phyloP scores from a whole-genome alignment of 2,797 vertebrate genomes.

The Takifugu rubripes region DNA sequence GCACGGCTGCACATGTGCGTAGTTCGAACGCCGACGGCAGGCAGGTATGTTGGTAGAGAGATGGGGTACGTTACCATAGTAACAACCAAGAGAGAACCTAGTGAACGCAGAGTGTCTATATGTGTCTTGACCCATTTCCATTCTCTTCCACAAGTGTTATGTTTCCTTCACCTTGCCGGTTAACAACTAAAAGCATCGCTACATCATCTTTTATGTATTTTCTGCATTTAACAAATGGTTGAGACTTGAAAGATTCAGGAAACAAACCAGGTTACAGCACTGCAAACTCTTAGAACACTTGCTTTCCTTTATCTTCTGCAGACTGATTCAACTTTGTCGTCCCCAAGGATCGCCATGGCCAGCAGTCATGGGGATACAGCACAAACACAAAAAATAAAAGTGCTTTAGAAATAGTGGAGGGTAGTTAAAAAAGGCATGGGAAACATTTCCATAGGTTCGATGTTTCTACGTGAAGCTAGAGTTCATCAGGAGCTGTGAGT shows the following conservation, averaged over 20 bases:
- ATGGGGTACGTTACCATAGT: slow-evolving; percentile 79
- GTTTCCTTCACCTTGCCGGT: slow-evolving; percentile 59
- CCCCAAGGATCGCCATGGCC: slow-evolving; percentile 8
- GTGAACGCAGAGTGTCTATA: slow-evolving; percentile 70
- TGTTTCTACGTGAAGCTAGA: too few relatives aligned
- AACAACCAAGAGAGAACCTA: slow-evolving; percentile 74
- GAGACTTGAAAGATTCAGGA: background rate
- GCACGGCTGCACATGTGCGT: slow-evolving; percentile 53
- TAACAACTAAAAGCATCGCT: slow-evolving; percentile 62
- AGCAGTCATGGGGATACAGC: background rate
- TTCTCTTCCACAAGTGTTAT: slow-evolving; percentile 72
- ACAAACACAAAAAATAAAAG: slow-evolving; percentile 31
- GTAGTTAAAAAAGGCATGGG: slow-evolving; percentile 13
- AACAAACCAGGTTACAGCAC: background rate
- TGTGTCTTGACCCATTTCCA: slow-evolving; percentile 78
- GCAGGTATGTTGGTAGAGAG: slow-evolving; percentile 61
- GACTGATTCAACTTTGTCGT: slow-evolving; percentile 28
- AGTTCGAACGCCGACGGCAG: slow-evolving; percentile 49
- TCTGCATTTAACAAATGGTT: slow-evolving; percentile 16
- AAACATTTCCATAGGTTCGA: slow-evolving; percentile 3
- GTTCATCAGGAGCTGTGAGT: too few relatives aligned
- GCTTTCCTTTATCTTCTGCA: slow-evolving; percentile 30
- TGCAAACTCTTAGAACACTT: slow-evolving; percentile 34
- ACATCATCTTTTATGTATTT: slow-evolving; percentile 45
- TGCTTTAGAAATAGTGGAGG: background rate